phyloP scores from a whole-genome alignment of 2,888 invertebrate genomes.

The Drosophila vallismaia region DNA sequence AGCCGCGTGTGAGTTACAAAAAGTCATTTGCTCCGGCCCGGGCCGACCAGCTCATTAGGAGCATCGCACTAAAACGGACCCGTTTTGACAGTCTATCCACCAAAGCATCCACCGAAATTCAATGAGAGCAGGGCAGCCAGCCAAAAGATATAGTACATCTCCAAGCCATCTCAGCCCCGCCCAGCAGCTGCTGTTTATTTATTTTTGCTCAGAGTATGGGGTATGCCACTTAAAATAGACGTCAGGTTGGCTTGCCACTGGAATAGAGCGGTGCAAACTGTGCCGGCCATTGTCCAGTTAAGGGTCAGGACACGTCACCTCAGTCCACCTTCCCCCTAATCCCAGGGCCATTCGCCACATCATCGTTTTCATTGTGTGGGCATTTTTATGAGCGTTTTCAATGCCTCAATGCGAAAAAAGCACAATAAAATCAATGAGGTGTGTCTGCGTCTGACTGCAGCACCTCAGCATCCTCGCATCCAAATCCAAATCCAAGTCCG shows the following conservation, averaged over 20 bases:
- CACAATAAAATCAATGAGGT: constrained; percentile 83
- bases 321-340: constrained; percentile 18
- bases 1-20: constrained; percentile 72
- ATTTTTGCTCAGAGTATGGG: neutral
- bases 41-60: constrained; percentile 63
- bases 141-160: constrained; percentile 30
- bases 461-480: constrained; percentile 53
- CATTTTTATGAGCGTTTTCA: constrained; percentile 79
- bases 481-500: constrained; percentile 20
- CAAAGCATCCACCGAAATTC: constrained; percentile 23
- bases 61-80: constrained; percentile 32
- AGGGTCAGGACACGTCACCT: constrained; percentile 16
- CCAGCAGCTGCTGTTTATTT: constrained; percentile 22
- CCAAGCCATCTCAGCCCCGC: constrained; percentile 4
- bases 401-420: constrained; percentile 67
- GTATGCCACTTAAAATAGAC: constrained; percentile 58
- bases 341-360: constrained; percentile 63
- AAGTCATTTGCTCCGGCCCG: constrained; percentile 66
- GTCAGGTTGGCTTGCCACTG: constrained; percentile 65
- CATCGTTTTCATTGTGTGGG: constrained; percentile 77
- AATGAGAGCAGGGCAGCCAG: constrained; percentile 41
- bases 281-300: constrained; percentile 36
- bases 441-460: constrained; percentile 61
- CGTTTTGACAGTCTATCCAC: constrained; percentile 41
- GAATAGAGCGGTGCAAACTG: constrained; percentile 11